Conservation (phyloP, 1,140 invertebrate genomes). For the Plectrocnemia conspersa region DNA sequence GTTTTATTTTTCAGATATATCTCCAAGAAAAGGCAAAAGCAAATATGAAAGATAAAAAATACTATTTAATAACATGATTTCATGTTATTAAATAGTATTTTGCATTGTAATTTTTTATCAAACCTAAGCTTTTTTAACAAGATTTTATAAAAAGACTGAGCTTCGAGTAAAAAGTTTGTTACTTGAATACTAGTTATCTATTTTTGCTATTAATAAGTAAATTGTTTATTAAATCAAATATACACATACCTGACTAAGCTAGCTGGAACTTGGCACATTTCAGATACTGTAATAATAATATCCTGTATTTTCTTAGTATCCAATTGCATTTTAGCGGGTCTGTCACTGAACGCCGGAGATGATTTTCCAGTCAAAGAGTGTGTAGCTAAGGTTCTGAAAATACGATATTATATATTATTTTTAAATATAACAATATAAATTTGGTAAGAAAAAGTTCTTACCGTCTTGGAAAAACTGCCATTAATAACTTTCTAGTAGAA, state of each 20-base stretch:
- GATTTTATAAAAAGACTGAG: no score
- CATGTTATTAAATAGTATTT: no score
- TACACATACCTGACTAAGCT: slow-evolving; percentile 41
- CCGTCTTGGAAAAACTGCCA: slow-evolving; percentile 44
- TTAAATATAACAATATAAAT: slow-evolving; percentile 20
- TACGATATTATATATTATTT: slow-evolving; percentile 16
- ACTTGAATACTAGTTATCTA: no score
- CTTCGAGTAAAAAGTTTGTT: no score
- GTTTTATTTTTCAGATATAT: no score
- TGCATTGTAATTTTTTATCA: no score
- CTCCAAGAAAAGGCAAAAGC: no score
- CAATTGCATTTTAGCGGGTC: slow-evolving; percentile 42
- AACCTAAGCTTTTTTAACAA: no score
- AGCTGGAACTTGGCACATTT: slow-evolving; percentile 40
- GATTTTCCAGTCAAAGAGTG: slow-evolving; percentile 46
- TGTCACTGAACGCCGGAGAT: slow-evolving; percentile 44
- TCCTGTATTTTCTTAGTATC: slow-evolving; percentile 40
- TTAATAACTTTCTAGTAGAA: slow-evolving; percentile 43
- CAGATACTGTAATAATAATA: slow-evolving; percentile 42
- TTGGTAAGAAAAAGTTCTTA: slow-evolving; percentile 31
- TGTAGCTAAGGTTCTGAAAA: slow-evolving; percentile 43
- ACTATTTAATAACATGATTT: no score
- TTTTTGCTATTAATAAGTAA: no score
- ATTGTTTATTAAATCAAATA: not conserved
- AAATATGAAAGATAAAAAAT: no score